These are phyloP conservation scores for Illadopsis cleaveri DNA, from an alignment of 2,113 vertebrate species.

Conservation along the genomic window DNA sequence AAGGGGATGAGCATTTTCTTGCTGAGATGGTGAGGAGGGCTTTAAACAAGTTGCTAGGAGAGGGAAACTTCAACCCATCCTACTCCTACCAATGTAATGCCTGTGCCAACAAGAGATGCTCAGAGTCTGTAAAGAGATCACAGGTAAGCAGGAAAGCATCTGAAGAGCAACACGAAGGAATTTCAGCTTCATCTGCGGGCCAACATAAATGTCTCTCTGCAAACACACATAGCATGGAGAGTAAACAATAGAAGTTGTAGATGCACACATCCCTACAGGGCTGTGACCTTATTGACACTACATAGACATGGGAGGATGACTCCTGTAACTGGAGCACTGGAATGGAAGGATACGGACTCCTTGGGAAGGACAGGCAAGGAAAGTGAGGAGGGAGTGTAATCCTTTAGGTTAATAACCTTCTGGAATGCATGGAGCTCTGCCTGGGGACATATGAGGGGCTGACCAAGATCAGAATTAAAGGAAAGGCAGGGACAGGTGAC, in stretches of 20 bases:
- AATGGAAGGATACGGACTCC: not conserved
- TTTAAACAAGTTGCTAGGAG: not conserved
- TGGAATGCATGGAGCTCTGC: not conserved
- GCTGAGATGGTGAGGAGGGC: not conserved
- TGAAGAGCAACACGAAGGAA: not conserved
- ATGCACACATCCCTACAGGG: too few species aligned
- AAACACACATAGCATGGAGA: not conserved
- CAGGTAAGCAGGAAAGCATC: not conserved
- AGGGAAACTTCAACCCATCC: not conserved
- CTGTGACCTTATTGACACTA: not conserved
- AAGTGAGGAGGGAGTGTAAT: not conserved
- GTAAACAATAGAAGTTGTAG: not conserved
- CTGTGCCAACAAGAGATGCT: not conserved
- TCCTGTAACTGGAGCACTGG: not conserved
- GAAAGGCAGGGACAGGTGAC: not conserved
- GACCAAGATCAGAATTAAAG: not conserved
- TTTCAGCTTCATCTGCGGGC: fast-evolving
- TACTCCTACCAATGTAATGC: not conserved
- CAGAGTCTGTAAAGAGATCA: not conserved
- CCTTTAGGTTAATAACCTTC: not conserved
- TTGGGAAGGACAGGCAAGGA: not conserved
- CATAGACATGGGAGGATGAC: fast-evolving
- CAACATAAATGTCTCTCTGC: not conserved
- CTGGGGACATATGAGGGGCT: not conserved
- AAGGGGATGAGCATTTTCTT: not conserved